Conservation (phyloP, 2,113 vertebrate species). For the Chascanopsetta lugubris region DNA sequence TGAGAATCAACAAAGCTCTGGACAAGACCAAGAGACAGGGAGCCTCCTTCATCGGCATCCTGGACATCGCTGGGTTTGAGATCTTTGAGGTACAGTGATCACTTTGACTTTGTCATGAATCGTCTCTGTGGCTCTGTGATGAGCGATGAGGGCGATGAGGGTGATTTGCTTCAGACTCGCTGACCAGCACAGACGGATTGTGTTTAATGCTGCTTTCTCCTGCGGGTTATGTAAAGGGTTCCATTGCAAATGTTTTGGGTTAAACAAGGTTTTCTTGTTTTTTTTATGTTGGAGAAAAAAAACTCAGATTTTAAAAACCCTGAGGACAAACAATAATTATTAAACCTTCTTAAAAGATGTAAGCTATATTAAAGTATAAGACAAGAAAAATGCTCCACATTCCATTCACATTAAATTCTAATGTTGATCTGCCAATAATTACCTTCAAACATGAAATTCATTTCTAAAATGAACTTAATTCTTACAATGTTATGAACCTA, state of each 20-base stretch:
- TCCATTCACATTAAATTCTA: too few relatives aligned
- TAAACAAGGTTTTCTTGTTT: too few relatives aligned
- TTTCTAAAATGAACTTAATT: too few relatives aligned
- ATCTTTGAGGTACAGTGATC: constrained; percentile 90
- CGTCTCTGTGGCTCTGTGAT: not conserved
- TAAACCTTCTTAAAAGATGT: too few relatives aligned
- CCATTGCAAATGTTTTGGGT: too few relatives aligned
- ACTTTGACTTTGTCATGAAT: not conserved
- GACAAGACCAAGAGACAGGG: constrained; percentile 98
- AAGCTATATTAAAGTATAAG: too few relatives aligned
- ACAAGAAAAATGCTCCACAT: too few relatives aligned
- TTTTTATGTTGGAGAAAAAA: too few relatives aligned
- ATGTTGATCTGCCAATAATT: not conserved
- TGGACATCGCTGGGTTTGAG: constrained; percentile 98
- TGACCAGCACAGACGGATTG: not conserved
- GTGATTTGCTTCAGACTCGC: too few relatives aligned
- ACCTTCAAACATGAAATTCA: not conserved
- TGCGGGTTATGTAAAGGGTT: not conserved
- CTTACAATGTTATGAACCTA: too few relatives aligned
- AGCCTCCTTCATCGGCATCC: constrained; percentile 97
- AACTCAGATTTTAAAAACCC: too few relatives aligned
- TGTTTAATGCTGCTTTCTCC: not conserved
- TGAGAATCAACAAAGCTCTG: constrained; percentile 97
- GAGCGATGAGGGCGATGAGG: not conserved
- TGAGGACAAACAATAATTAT: too few relatives aligned